phyloP scores from a whole-genome alignment of 2,888 invertebrate species.

The Ectemnius continuus region DNA sequence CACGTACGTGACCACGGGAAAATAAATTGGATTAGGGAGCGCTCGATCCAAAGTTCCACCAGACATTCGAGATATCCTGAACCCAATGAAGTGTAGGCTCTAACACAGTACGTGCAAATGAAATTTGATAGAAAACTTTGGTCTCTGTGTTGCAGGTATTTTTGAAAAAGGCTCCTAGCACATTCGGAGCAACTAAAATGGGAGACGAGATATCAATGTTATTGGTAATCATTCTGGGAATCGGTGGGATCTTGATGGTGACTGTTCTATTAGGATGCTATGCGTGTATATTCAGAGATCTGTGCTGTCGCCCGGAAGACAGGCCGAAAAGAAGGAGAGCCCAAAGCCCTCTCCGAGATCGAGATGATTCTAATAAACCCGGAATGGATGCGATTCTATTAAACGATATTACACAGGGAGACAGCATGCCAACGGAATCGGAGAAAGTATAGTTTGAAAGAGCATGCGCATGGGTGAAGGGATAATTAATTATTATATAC shows the following conservation, averaged over 20 bases:
- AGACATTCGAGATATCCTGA: not conserved
- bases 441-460: slow-evolving; percentile 62
- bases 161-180: not conserved
- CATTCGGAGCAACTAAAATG: slow-evolving; percentile 69
- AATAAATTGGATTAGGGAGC: slow-evolving; percentile 37
- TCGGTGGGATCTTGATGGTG: slow-evolving; percentile 81
- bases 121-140: not conserved
- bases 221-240: slow-evolving; percentile 81
- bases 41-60: not conserved
- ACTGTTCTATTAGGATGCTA: slow-evolving; percentile 84
- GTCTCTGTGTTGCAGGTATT: slow-evolving; percentile 35
- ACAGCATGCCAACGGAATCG: slow-evolving; percentile 82
- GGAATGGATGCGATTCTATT: slow-evolving; percentile 81
- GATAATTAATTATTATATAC: not conserved
- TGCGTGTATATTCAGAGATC: slow-evolving; percentile 83
- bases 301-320: slow-evolving; percentile 80
- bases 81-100: not conserved
- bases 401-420: slow-evolving; percentile 82
- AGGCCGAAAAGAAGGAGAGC: slow-evolving; percentile 77
- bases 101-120: not conserved
- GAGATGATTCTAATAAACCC: slow-evolving; percentile 59
- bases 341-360: slow-evolving; percentile 73
- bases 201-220: slow-evolving; percentile 82
- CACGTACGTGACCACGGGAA: slow-evolving; percentile 34
- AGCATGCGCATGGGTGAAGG: not conserved